Percentiles rank a stretch among this genome's conserved stretches.
Evolutionary conservation across 2,888 invertebrate genomes (phyloP).

Genomic region (Chalcosyrphus nemorum): DNA sequence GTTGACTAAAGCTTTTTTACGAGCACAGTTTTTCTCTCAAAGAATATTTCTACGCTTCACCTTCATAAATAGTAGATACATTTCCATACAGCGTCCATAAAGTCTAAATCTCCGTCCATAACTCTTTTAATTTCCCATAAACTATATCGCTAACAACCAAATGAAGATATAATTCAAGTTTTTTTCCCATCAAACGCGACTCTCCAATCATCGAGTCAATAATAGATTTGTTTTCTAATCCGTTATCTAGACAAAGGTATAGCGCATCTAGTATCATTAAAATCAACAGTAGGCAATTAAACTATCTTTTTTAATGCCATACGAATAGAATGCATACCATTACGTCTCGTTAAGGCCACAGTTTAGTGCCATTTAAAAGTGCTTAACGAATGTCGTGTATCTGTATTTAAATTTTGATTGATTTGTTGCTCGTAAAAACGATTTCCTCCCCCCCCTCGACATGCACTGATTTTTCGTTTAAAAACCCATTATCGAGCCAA

Average conservation of each 20-base stretch:
- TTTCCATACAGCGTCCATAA: neutral
- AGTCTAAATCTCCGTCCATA: neutral
- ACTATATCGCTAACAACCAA: neutral
- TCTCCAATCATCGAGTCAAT: neutral
- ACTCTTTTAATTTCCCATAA: neutral
- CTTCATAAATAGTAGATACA: too few relatives aligned
- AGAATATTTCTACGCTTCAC: too few relatives aligned
- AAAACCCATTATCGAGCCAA: conserved; percentile 39
- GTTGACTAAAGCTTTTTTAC: too few relatives aligned
- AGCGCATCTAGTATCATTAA: neutral
- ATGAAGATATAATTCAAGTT: conserved; percentile 15
- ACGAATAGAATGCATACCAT: neutral
- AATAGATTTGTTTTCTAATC: conserved; percentile 2
- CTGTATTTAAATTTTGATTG: conserved; percentile 34
- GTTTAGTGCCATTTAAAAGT: conserved; percentile 11
- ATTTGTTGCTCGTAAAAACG: conserved; percentile 26
- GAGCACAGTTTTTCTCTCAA: too few relatives aligned
- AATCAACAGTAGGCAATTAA: conserved; percentile 2
- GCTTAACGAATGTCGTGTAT: neutral
- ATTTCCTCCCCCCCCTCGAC: neutral
- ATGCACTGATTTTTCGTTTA: conserved; percentile 25
- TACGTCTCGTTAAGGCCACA: conserved; percentile 10
- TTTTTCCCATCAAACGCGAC: conserved; percentile 1
- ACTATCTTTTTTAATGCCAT: conserved; percentile 23
- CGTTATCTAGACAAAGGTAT: too few relatives aligned